These are phyloP conservation scores for Pseudorectes ferrugineus DNA, from an alignment of 2,113 vertebrate genomes.

Conservation along the genomic window DNA sequence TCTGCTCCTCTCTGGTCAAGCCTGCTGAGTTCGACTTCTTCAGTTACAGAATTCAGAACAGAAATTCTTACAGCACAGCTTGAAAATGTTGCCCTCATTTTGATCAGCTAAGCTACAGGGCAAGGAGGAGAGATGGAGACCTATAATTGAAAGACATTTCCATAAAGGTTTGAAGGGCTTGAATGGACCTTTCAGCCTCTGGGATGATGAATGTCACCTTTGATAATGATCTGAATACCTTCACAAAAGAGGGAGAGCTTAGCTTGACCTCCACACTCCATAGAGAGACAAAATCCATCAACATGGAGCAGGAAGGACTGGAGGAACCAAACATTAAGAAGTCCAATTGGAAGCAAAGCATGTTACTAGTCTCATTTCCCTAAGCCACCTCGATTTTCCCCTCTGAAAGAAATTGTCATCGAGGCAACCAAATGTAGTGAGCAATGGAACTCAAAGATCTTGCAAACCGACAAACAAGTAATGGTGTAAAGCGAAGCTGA, in stretches of 20 bases:
- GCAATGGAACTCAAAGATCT: neutral
- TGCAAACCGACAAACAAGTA: neutral
- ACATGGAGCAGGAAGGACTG: neutral
- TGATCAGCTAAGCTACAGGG: neutral
- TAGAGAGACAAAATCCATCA: neutral
- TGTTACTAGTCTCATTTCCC: neutral
- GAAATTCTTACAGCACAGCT: neutral
- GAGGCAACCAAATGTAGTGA: neutral
- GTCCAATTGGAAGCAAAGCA: fast-evolving
- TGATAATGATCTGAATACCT: neutral
- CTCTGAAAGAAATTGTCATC: neutral
- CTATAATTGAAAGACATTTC: neutral
- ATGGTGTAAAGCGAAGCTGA: fast-evolving
- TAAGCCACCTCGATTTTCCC: fast-evolving
- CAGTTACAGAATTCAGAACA: neutral
- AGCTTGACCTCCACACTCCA: neutral
- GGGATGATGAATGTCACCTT: neutral
- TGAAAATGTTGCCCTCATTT: neutral
- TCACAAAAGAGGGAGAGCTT: neutral
- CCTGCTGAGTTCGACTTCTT: neutral
- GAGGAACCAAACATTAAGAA: neutral
- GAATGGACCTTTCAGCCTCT: neutral
- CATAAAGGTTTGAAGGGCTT: neutral
- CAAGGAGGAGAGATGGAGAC: neutral
- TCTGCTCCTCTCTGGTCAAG: neutral